phyloP scores from a whole-genome alignment of 2,113 vertebrate genomes.

The Urocolius indicus region DNA sequence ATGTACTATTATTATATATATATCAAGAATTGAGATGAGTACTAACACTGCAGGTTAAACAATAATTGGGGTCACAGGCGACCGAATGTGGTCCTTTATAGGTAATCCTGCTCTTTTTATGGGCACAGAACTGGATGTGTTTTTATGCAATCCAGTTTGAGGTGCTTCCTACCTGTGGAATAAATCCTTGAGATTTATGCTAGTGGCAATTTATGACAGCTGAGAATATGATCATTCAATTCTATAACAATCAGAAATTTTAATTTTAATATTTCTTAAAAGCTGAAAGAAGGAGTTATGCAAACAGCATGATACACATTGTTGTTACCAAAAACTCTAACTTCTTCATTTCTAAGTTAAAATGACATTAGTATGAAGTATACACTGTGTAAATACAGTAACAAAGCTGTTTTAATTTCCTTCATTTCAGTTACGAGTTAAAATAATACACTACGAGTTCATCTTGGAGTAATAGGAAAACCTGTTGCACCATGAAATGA shows the following conservation, averaged over 20 bases:
- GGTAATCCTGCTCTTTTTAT: not conserved
- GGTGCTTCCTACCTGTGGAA: not conserved
- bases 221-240: not conserved
- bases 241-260: not conserved
- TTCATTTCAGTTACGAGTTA: not conserved
- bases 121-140: not conserved
- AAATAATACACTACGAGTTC: not conserved
- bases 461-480: not conserved
- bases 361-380: not conserved
- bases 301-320: not conserved
- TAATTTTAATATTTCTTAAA: not conserved
- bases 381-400: not conserved
- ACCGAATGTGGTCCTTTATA: not conserved
- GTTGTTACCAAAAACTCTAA: not conserved
- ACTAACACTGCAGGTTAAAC: not conserved
- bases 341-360: not conserved
- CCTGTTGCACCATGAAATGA: not conserved
- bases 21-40: not conserved
- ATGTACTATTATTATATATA: fast-evolving
- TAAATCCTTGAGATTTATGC: not conserved
- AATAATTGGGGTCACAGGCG: not conserved
- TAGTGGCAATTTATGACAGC: not conserved
- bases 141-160: not conserved
- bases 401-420: not conserved
- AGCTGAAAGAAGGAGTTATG: not conserved